These are phyloP conservation scores for Tryphoninae sp. DNA, from an alignment of 2,888 invertebrate genomes.

Conservation along the genomic window DNA sequence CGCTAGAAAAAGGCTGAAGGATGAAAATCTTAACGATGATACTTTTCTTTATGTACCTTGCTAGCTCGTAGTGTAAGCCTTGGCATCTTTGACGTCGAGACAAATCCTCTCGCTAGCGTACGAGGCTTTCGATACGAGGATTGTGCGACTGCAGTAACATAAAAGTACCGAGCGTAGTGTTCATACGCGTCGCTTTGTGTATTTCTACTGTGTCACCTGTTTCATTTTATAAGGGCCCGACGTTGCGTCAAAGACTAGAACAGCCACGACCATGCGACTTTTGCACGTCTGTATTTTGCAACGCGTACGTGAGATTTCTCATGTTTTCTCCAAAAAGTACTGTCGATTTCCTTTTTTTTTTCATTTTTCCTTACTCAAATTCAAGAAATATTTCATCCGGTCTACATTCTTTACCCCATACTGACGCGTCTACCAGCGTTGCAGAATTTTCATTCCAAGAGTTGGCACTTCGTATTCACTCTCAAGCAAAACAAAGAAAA, in stretches of 20 bases:
- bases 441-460: too few species aligned
- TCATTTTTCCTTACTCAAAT: too few species aligned
- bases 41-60: slow-evolving; percentile 5
- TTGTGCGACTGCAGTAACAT: slow-evolving; percentile 11
- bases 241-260: slow-evolving; percentile 17
- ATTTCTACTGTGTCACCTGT: neutral
- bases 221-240: slow-evolving; percentile 12
- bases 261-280: too few species aligned
- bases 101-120: slow-evolving; percentile 25
- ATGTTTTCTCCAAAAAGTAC: too few species aligned
- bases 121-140: slow-evolving; percentile 24
- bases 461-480: too few species aligned
- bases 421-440: too few species aligned
- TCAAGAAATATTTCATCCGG: too few species aligned
- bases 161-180: neutral
- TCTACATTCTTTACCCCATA: too few species aligned
- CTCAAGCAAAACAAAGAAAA: too few species aligned
- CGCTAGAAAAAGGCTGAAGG: neutral
- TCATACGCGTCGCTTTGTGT: neutral
- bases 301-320: too few species aligned
- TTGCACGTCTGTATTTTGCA: too few species aligned
- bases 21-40: slow-evolving; percentile 26
- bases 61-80: slow-evolving; percentile 15
- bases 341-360: too few species aligned
- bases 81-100: slow-evolving; percentile 24